Evolutionary conservation across 2,797 vertebrate species (phyloP).

Genomic region (Artibeus jamaicensis): DNA sequence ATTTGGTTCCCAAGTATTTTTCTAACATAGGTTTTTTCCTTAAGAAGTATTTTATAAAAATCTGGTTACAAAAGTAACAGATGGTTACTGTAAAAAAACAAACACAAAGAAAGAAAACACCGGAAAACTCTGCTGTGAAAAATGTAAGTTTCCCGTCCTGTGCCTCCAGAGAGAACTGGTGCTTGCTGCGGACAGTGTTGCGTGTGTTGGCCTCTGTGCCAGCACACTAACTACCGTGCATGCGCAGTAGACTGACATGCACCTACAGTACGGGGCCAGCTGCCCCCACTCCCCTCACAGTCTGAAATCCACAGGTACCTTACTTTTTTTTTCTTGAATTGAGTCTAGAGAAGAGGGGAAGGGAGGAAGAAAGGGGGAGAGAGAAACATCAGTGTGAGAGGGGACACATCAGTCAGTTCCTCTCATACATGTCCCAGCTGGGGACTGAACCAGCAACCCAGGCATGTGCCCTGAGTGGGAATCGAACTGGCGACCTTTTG

Average conservation of each 20-base stretch:
- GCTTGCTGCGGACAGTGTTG: neutral
- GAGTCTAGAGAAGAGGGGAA: neutral
- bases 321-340: neutral
- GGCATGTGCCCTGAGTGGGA: neutral
- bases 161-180: neutral
- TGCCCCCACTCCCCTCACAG: neutral
- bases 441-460: neutral
- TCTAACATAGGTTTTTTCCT: neutral
- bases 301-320: neutral
- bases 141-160: neutral
- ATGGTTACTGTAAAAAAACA: neutral
- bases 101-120: neutral
- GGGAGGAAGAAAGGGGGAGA: neutral
- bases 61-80: neutral
- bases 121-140: neutral
- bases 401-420: neutral
- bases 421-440: neutral
- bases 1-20: neutral
- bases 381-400: neutral
- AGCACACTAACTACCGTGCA: too few relatives aligned
- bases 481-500: neutral
- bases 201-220: neutral
- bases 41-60: neutral
- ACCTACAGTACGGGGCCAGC: neutral
- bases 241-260: too few relatives aligned